A percentile compares a stretch with the other conserved stretches of the same genome.
Evolutionary conservation across 1,140 invertebrate species (phyloP).

Genomic region (Ceratina japonica): DNA sequence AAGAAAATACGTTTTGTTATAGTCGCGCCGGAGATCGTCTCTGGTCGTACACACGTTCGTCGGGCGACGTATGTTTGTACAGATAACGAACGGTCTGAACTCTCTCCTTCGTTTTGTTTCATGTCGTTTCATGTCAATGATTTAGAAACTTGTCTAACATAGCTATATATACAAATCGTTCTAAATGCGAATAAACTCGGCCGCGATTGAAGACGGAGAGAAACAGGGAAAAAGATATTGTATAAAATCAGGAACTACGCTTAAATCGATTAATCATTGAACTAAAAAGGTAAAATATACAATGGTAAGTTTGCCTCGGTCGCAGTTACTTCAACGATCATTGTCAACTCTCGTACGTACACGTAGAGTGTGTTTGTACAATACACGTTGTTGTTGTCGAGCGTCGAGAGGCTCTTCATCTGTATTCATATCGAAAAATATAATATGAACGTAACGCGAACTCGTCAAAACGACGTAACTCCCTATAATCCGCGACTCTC

Average conservation of each 20-base stretch:
- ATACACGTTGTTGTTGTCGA: background rate
- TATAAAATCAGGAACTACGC: slow-evolving; percentile 23
- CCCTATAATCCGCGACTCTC: too few species aligned
- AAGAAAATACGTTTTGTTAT: too few species aligned
- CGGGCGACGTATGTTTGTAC: too few species aligned
- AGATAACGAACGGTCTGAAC: too few species aligned
- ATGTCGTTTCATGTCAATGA: too few species aligned
- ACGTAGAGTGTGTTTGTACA: too few species aligned
- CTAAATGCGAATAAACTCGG: too few species aligned
- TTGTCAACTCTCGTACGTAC: background rate
- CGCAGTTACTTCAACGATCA: slow-evolving; percentile 15
- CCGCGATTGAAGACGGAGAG: background rate
- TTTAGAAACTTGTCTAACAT: too few species aligned
- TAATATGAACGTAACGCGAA: slow-evolving; percentile 39
- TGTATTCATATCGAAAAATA: slow-evolving; percentile 51
- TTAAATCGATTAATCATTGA: slow-evolving; percentile 39
- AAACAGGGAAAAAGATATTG: slow-evolving; percentile 6
- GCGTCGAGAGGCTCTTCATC: background rate
- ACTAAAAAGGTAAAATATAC: slow-evolving; percentile 56
- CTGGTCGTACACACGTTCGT: too few species aligned
- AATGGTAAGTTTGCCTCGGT: slow-evolving; percentile 28
- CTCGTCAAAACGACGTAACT: slow-evolving; percentile 31
- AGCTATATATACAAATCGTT: too few species aligned
- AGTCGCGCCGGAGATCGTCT: too few species aligned
- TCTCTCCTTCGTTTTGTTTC: too few species aligned